Conservation (phyloP, 1,140 invertebrate genomes). For the Harpegnathos saltator region DNA sequence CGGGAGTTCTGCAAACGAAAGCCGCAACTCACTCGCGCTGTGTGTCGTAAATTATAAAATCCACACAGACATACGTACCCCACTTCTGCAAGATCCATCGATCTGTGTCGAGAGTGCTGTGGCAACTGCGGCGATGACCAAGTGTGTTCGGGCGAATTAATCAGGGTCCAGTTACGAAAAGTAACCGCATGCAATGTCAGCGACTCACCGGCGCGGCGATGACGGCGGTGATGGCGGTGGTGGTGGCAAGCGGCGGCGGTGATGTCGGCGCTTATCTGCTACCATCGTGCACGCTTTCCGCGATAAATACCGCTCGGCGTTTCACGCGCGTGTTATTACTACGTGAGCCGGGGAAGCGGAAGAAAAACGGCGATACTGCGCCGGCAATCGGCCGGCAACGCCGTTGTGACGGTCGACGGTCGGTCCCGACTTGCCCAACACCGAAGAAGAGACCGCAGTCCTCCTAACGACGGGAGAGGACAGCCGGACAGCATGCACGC, state of each 20-base stretch:
- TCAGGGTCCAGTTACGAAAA: constrained; percentile 1
- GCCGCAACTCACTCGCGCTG: too few relatives aligned
- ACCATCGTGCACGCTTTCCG: not conserved
- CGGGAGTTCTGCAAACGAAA: too few relatives aligned
- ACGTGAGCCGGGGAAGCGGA: constrained; percentile 28
- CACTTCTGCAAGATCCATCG: too few relatives aligned
- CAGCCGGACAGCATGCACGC: constrained; percentile 29
- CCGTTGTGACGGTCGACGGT: too few relatives aligned
- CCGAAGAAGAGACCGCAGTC: constrained; percentile 27
- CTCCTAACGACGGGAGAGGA: not conserved
- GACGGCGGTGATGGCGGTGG: not conserved
- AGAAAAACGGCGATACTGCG: constrained; percentile 12
- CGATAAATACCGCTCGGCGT: not conserved
- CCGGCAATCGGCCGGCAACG: not conserved
- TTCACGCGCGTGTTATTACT: not conserved
- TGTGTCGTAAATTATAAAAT: too few relatives aligned
- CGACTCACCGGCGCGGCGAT: not conserved
- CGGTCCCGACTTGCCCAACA: constrained; percentile 38
- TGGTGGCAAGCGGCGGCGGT: too few relatives aligned
- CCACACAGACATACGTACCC: too few relatives aligned
- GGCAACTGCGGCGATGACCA: too few relatives aligned
- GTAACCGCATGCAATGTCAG: not conserved
- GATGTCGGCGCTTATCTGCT: not conserved
- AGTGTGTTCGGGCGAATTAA: not conserved
- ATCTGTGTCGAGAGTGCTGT: too few relatives aligned